Percentiles rank a stretch among this genome's conserved stretches.
Evolutionary conservation across 92 coral and sea anemone species (phyloP).

Genomic region (Palythoa heliodiscus): DNA sequence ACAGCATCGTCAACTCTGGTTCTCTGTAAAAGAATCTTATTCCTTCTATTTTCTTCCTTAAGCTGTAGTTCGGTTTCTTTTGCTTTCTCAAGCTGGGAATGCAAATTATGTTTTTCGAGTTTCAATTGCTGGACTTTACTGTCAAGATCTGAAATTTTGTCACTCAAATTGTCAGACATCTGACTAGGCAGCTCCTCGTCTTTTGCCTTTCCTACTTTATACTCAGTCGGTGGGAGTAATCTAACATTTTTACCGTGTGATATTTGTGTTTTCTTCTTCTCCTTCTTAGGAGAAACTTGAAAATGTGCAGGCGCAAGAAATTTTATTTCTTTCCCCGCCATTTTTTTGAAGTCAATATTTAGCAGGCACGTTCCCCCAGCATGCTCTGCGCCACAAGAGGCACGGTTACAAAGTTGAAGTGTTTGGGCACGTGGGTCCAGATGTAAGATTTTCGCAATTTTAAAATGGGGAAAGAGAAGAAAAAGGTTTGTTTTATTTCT

Average conservation of each 20-base stretch:
- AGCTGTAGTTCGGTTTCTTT: constrained; percentile 58
- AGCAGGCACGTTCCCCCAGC: constrained; percentile 67
- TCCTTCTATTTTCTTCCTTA: constrained; percentile 58
- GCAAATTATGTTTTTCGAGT: constrained; percentile 60
- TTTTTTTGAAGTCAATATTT: constrained; percentile 53
- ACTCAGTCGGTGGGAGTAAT: constrained; percentile 82
- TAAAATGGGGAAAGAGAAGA: constrained; percentile 77
- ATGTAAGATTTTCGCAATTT: not conserved
- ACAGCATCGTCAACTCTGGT: constrained; percentile 67
- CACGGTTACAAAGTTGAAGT: constrained; percentile 42
- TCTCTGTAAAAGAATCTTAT: constrained; percentile 52
- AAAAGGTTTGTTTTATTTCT: constrained; percentile 65
- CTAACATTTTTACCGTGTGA: constrained; percentile 42
- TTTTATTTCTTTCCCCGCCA: constrained; percentile 80
- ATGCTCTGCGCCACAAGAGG: constrained; percentile 38
- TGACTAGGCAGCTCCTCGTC: constrained; percentile 22
- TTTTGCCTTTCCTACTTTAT: constrained; percentile 52
- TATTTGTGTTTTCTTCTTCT: constrained; percentile 31
- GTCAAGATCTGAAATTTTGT: constrained; percentile 28
- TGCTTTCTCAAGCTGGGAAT: constrained; percentile 46
- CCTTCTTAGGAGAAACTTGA: constrained; percentile 59
- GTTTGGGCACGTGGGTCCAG: constrained; percentile 51
- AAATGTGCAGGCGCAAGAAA: constrained; percentile 96
- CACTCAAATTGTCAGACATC: not conserved
- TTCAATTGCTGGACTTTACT: constrained; percentile 57